Evolutionary conservation across 2,797 vertebrate species (phyloP), one percentile per base, ranked within the genome.

Genomic region (Holocentrus rufus): DNA sequence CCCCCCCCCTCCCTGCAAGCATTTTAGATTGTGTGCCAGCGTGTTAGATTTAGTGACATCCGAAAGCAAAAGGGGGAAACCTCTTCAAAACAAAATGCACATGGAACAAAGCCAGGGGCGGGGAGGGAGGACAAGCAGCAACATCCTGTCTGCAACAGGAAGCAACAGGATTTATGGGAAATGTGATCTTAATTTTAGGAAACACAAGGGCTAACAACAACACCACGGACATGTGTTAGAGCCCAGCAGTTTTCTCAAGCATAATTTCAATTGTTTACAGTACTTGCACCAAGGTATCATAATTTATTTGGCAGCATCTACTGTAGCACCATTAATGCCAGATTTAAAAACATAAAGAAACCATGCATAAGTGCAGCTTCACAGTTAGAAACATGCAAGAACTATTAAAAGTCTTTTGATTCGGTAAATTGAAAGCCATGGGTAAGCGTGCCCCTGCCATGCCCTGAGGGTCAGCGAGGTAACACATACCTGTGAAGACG

Each of bases 121-220:
- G 17, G 46, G 55, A 55, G 69, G 39, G 31, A 31, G 61, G 14
- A 55, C 14, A 69, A 69, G 62, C 54, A 47, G 34, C 18, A 36
- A 30, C 47, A 27, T 78, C 62, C 67, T 78, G 65, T 77, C 73
- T 77, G 14, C 30, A 34, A 34, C 31, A 34, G 10, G 50, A 44
- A 36, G n/a, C 5, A 44, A 18, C 58, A 30, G 30, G 44, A 44
- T 59, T 31, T 52, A 60, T 44, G 34, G 53, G 15, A 57, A 50
- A 50, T 54, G 44, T 8, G 46, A 9, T 39, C 47, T 44, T 11
- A 22, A 54, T 22, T 65, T 17, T 39, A 13, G 8, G 36, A 39
- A 39, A 39, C 36, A 39, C 11, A 2, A 13, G 36, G 7, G 2
- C 36, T 39, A 39, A 39, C 36, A 39, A 39, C 36, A 39, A 39